Evolutionary conservation across 2,113 vertebrate genomes (phyloP).

Genomic region (Phoenicopterus ruber): DNA sequence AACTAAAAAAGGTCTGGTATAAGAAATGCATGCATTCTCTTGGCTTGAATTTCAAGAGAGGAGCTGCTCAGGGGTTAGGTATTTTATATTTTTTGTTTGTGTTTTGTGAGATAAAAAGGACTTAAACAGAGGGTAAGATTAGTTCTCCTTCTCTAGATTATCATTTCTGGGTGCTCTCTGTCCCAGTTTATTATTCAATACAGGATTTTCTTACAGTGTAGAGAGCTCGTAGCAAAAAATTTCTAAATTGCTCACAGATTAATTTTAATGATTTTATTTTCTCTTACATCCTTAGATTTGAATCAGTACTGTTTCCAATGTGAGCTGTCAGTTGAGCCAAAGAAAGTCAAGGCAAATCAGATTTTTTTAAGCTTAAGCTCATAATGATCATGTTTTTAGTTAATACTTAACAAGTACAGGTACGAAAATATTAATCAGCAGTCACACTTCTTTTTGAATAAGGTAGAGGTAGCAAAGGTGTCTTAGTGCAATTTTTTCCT

Average conservation of each 20-base stretch:
- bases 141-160: not conserved
- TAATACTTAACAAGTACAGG: conserved; percentile 4
- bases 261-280: conserved; percentile 10
- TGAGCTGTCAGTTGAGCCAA: not conserved
- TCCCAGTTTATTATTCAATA: not conserved
- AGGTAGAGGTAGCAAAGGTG: not conserved
- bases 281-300: not conserved
- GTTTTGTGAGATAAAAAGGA: not conserved
- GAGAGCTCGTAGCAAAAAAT: not conserved
- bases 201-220: not conserved
- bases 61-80: not conserved
- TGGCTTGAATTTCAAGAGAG: not conserved
- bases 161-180: not conserved
- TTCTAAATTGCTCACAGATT: not conserved
- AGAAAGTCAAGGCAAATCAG: not conserved
- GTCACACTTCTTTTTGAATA: not conserved
- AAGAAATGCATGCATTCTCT: not conserved
- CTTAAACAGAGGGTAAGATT: not conserved
- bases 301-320: not conserved
- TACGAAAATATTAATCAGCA: not conserved
- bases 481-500: not conserved
- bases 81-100: not conserved
- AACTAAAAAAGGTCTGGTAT: not conserved
- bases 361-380: not conserved
- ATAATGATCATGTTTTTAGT: not conserved